phyloP scores from a whole-genome alignment of 2,797 vertebrate species.

The Harpagifer antarcticus region DNA sequence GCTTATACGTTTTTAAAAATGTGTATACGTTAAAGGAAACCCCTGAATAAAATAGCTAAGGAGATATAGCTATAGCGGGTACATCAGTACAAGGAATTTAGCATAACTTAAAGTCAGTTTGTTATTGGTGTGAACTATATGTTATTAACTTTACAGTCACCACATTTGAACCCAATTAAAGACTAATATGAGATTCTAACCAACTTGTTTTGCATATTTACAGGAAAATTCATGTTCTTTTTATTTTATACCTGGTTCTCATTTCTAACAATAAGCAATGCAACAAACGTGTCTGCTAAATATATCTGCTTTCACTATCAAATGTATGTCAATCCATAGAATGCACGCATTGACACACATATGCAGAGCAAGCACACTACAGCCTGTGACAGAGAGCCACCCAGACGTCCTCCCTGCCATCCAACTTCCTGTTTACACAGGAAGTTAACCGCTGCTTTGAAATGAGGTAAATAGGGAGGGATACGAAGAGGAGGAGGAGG shows the following conservation, averaged over 20 bases:
- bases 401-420: constrained; percentile 24
- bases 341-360: background rate
- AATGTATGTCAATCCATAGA: background rate
- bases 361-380: constrained; percentile 15
- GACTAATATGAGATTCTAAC: no score
- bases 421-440: constrained; percentile 66
- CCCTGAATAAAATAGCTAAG: background rate
- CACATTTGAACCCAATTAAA: no score
- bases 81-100: no score
- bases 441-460: constrained; percentile 50
- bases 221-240: background rate
- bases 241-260: no score
- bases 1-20: background rate
- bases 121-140: no score
- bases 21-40: background rate
- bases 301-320: constrained; percentile 14
- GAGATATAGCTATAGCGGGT: no score
- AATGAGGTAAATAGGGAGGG: constrained; percentile 28
- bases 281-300: background rate
- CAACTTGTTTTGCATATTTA: background rate
- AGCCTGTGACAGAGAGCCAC: constrained; percentile 1
- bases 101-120: no score
- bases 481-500: background rate
- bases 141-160: no score
- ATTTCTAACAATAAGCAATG: no score